Evolutionary conservation across 2,113 vertebrate species (phyloP).

Genomic region (Solea solea): DNA sequence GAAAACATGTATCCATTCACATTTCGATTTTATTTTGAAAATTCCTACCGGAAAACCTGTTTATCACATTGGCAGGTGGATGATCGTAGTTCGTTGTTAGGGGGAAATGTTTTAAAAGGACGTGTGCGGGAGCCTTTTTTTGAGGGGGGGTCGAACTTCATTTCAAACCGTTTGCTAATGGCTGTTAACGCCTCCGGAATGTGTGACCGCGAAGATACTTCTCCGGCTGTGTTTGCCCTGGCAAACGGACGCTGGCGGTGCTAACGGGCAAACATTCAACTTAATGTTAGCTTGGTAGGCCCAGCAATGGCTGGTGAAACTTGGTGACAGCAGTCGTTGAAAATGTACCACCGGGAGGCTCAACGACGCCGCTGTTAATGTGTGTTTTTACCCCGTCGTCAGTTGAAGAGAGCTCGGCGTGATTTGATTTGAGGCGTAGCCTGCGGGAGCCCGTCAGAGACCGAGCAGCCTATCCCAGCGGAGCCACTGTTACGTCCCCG

Average conservation of each 20-base stretch:
- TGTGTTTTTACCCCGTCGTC: slow-evolving; percentile 19
- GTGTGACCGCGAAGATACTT: background rate
- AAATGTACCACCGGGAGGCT: no score
- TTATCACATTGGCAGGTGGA: background rate
- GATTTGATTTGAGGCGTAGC: slow-evolving; percentile 62
- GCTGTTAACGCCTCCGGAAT: no score
- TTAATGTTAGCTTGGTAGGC: slow-evolving; percentile 35
- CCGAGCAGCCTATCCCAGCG: slow-evolving; percentile 48
- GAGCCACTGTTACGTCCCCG: slow-evolving; percentile 34
- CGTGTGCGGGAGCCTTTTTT: no score
- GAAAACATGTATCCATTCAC: no score
- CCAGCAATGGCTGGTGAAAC: no score
- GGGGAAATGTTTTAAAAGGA: no score
- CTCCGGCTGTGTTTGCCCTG: background rate
- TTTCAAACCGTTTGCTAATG: background rate
- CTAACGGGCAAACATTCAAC: slow-evolving; percentile 6
- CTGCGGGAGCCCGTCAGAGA: slow-evolving; percentile 46
- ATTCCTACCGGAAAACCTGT: slow-evolving; percentile 12
- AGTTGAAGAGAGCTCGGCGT: slow-evolving; percentile 32
- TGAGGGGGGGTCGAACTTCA: no score
- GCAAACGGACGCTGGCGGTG: background rate
- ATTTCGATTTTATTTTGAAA: slow-evolving; percentile 53
- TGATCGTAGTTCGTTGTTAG: background rate
- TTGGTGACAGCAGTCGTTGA: no score
- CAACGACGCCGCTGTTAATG: no score